Conservation (phyloP, 2,797 vertebrate genomes). For the Microhierax caerulescens region DNA sequence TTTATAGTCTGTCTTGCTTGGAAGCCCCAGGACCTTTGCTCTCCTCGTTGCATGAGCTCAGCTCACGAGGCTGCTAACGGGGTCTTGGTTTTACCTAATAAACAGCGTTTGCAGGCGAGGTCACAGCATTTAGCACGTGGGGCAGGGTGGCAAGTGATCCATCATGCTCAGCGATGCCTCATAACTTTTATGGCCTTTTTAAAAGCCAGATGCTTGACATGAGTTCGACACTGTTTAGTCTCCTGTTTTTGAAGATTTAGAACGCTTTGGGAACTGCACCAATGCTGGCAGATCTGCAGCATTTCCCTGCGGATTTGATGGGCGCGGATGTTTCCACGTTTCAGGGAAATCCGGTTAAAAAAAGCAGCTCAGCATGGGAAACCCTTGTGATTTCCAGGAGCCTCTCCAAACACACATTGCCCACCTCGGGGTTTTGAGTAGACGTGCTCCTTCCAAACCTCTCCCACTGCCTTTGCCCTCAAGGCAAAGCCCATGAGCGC, state of each 20-base stretch:
- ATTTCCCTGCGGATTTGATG: not conserved
- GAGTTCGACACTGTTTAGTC: not conserved
- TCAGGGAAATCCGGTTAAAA: not conserved
- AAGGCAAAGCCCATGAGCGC: rapidly evolving
- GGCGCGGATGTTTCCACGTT: not conserved
- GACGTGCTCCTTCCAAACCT: not conserved
- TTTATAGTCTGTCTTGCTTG: rapidly evolving
- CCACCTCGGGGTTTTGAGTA: rapidly evolving
- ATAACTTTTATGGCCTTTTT: not conserved
- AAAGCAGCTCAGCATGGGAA: not conserved
- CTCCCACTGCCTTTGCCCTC: rapidly evolving
- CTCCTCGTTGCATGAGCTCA: not conserved
- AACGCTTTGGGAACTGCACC: rapidly evolving
- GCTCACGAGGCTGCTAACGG: rapidly evolving
- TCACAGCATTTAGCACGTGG: rapidly evolving
- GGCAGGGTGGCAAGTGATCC: rapidly evolving
- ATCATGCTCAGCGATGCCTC: rapidly evolving
- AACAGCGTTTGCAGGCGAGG: not conserved
- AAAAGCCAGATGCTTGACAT: not conserved
- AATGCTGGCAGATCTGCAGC: rapidly evolving
- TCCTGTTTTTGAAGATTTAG: not conserved
- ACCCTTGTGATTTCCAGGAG: not conserved
- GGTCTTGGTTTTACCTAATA: not conserved
- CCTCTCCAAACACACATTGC: rapidly evolving
- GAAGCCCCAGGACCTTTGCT: not conserved